Base-by-base conservation (phyloP, 2,888 invertebrate species). In the Hypsopygia costalis region DNA sequence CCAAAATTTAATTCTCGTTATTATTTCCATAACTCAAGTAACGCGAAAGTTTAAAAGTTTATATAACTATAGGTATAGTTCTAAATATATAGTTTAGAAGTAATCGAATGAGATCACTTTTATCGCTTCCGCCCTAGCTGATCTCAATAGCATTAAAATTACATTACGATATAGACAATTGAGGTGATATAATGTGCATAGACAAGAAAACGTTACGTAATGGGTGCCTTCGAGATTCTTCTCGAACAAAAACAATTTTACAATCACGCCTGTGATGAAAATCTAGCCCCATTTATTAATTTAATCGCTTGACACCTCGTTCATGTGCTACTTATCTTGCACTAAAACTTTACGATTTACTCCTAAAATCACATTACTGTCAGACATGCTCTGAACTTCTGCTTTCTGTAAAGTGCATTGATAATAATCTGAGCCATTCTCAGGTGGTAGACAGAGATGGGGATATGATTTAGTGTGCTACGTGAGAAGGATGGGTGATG, bases 401-500 rank as follows among this genome's bases (percentile, higher is more conserved):
- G 87, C 80, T 87, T 87, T 85, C 77, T 88, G 87, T 88, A 86
- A 88, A 88, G 81, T 86, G 83, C 87, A 86, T 87, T 85, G 87
- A 87, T 88, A 86, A 83, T 87, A 83, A 83, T 86, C 85, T 75
- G 65, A 69, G 62, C 78, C 74, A 76, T 81, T 82, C 81, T 80
- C 72, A 66, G 69, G 56, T 45, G 70, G 21, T 52, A 4, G 66
- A 78, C 46, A 1, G 69, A 35, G 75, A 79, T 8, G 49, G 48
- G 20, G 21, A 51, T 68, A 61, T 12, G 11, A 5, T n/a, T 40
- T 3, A 5, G 0, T 0, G 8, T 3, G 5, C 16, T 1, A 73
- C 43, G 54, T 1, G 66, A 78, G 43, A 5, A 56, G 50, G 71
- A 77, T 22, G 47, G 58, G 28, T n/a, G 56, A 60, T 61, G 56